Base-by-base conservation (phyloP, 2,888 invertebrate species). In the Eupeodes luniger region DNA sequence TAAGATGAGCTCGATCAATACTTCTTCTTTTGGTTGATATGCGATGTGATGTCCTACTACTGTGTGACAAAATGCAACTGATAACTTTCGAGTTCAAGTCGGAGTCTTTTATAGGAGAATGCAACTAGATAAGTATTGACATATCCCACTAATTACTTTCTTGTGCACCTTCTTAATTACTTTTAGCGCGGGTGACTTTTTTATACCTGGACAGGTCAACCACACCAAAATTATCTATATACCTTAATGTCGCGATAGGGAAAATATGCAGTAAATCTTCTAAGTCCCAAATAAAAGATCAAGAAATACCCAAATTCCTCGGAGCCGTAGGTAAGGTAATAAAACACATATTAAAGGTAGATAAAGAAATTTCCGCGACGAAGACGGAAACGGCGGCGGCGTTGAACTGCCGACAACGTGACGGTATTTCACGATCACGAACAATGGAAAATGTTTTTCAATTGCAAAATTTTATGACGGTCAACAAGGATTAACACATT, bases 71-170 rank as follows among this genome's bases (percentile, higher is more conserved):
- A 57, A 10, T 51, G 51, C 64, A 69, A 83, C 83, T 86, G 83
- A 79, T 86, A 44, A 57, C 19, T 44, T 76, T 19, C 7, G 27
- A 9, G 11, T 16, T 34, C 11, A 61, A 40, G 14, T 74, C n/a
- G 40, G 9, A 55, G 10, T 36, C 79, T 83, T 86, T 64, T 83
- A 86, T 86, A 86, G 16, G 5, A 6, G 27, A 57, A 11, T 2
- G 7, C 7, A n/a, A 6, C n/a, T 11, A 16, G 27, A 36, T 19
- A n/a, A 12, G 10, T 40, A 27, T 19, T 49, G 12, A 9, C 79
- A 79, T 79, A 67, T 53, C 72, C 40, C 57, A 79, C 75, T 83
- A 86, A 86, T 86, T 83, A 79, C 82, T 49, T 72, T 57, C 49
- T 19, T 9, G 40, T 16, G 40, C 61, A 67, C 62, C 40, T 5